phyloP scores from a whole-genome alignment of 2,888 invertebrate species.

The Sarcophaga caerulescens region DNA sequence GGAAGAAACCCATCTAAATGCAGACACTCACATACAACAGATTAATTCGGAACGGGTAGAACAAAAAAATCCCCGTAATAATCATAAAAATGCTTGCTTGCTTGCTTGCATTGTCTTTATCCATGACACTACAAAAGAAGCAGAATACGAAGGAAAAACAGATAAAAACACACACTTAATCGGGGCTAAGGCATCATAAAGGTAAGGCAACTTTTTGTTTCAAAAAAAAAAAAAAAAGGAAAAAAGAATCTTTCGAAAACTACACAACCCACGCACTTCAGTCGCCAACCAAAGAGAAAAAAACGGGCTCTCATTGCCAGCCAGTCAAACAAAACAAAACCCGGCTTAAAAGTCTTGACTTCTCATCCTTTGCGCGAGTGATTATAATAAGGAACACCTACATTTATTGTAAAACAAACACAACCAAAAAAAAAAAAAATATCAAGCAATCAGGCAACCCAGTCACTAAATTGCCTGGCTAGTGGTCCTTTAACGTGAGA shows the following conservation, averaged over 20 bases:
- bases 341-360: background rate
- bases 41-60: background rate
- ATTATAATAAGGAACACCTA: conserved; percentile 61
- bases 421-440: too few relatives aligned
- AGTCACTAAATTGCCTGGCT: background rate
- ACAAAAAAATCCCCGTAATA: conserved; percentile 61
- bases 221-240: conserved; percentile 54
- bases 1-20: conserved; percentile 29
- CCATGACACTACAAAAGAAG: background rate
- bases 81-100: conserved; percentile 47
- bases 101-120: conserved; percentile 20
- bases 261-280: conserved; percentile 64
- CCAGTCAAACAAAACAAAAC: conserved; percentile 11
- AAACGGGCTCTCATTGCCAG: conserved; percentile 8
- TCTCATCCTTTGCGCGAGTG: conserved; percentile 40
- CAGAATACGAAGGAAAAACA: background rate
- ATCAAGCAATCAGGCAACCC: background rate
- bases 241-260: background rate
- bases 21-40: background rate
- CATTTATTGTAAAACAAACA: conserved; percentile 5
- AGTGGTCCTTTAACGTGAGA: background rate
- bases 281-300: conserved; percentile 10
- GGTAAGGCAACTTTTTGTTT: conserved; percentile 34
- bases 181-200: conserved; percentile 30
- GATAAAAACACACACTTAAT: conserved; percentile 8